Evolutionary conservation across 2,113 vertebrate genomes (phyloP).

Genomic region (Falcunculus frontatus): DNA sequence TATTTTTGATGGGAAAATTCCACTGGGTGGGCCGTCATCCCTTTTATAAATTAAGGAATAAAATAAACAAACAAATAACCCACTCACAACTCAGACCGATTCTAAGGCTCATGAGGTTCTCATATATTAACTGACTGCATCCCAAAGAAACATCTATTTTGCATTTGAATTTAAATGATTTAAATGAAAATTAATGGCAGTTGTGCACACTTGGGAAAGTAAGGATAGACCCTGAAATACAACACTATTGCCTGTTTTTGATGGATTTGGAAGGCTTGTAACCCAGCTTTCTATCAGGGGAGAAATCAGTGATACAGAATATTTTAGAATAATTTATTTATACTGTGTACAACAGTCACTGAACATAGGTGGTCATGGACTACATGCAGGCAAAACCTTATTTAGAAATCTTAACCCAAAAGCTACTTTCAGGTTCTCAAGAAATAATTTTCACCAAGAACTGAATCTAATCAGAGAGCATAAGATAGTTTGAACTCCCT

Average conservation of each 20-base stretch:
- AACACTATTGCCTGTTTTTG: not conserved
- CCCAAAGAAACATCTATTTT: not conserved
- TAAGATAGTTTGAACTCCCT: not conserved
- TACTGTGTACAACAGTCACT: not conserved
- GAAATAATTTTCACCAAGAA: conserved; percentile 9
- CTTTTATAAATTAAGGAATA: conserved; percentile 46
- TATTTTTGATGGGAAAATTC: conserved; percentile 63
- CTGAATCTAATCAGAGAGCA: not conserved
- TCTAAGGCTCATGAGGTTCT: conserved; percentile 19
- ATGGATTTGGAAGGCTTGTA: conserved; percentile 1
- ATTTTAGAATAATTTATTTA: not conserved
- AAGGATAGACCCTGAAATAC: not conserved
- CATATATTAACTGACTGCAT: not conserved
- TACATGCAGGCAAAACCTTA: not conserved
- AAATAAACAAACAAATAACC: conserved; percentile 55
- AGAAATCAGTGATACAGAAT: not conserved
- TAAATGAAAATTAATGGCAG: conserved; percentile 10
- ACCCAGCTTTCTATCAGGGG: not conserved
- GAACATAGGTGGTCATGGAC: not conserved
- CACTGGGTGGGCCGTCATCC: conserved; percentile 39
- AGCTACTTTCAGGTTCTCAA: not conserved
- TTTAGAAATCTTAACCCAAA: conserved; percentile 2
- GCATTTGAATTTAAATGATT: not conserved
- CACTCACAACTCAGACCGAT: not conserved
- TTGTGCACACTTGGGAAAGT: conserved; percentile 16